Base-by-base conservation (phyloP, 1,140 invertebrate species). In the Lordiphosa collinella region DNA sequence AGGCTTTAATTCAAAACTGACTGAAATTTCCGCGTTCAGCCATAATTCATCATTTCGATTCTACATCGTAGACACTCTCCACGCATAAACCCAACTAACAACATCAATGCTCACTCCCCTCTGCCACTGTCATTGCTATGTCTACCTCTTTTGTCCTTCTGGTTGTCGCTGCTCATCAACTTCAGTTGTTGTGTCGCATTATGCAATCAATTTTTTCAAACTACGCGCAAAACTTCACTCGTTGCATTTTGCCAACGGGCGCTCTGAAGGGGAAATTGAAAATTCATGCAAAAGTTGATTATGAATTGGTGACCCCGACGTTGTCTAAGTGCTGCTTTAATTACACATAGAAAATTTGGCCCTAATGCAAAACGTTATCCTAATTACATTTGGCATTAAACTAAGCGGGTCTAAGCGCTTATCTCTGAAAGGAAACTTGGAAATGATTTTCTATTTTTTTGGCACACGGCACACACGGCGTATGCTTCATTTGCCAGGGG, bases 201-300 rank as follows among this genome's bases (percentile, higher is more conserved):
- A 64, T 71, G 68, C 66, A 71, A 71, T 71, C 68, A 71, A 71
- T 71, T 71, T 71, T 71, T 71, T 71, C 59, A 71, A 70, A 69
- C 50, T 31, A 16, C 38, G 34, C 57, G 46, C 3, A 7, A 25
- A 25, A 25, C 22, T 25, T 25, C 22, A 25, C 22, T 25, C 22
- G 22, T 7, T 25, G 22, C 22, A 25, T 6, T 25, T 25, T 7
- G 22, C 22, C 22, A 13, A 40, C 16, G 10, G 40, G 38, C 11
- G 61, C 18, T 38, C 18, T 52, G 34, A 25, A 10, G 14, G 14
- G 4, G 10, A 12, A n/a, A 32, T 35, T 32, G 9, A 51, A 11
- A 52, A 10, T 18, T 16, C 46, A 50, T 50, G 13, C 55, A 41
- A 38, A 53, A 54, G 55, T 68, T 68, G 55, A 68, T 68, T 67